Percentiles rank a stretch among this genome's conserved stretches.
Conservation (phyloP, 2,113 vertebrate genomes). For the Ovibos moschatus region DNA sequence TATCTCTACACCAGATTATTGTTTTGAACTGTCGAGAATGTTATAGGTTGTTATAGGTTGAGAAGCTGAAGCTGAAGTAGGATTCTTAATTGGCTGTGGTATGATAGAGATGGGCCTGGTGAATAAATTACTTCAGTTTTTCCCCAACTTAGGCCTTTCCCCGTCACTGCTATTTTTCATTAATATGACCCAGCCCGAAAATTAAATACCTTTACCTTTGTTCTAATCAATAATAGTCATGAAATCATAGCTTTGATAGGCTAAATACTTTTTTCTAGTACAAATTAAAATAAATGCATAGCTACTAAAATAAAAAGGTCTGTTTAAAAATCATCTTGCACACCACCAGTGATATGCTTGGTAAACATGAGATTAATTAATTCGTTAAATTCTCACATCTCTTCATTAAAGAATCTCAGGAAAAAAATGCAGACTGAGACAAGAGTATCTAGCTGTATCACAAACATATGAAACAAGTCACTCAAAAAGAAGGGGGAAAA, state of each 20-base stretch:
- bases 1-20: not conserved
- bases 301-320: not conserved
- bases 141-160: not conserved
- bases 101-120: not conserved
- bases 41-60: not conserved
- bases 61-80: not conserved
- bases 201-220: not conserved
- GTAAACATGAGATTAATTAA: not conserved
- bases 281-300: conserved; percentile 1
- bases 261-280: conserved; percentile 1
- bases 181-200: not conserved
- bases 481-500: not conserved
- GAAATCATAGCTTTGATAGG: not conserved
- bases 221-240: not conserved
- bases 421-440: not conserved
- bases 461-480: not conserved
- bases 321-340: not conserved
- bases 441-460: not conserved
- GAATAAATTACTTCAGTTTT: not conserved
- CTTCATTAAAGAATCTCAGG: not conserved
- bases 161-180: not conserved
- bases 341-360: not conserved
- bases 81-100: not conserved
- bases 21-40: not conserved
- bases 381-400: not conserved